These are phyloP conservation scores for Melitaea athalia DNA, from an alignment of 2,888 invertebrate genomes.

Conservation along the genomic window DNA sequence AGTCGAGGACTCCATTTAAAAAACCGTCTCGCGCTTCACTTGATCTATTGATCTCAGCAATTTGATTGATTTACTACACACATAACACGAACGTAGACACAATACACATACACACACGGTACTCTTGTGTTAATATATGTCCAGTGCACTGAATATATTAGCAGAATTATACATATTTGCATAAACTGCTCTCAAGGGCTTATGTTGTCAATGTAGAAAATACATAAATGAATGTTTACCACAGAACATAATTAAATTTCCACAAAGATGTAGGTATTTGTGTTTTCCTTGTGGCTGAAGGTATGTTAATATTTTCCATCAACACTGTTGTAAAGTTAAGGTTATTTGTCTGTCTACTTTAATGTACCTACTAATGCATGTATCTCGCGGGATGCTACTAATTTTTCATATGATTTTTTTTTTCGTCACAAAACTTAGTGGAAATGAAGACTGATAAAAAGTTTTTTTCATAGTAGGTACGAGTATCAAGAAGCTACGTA, in stretches of 20 bases:
- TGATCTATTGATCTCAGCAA: constrained; percentile 23
- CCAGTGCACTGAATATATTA: constrained; percentile 6
- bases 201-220: neutral
- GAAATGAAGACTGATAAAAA: too few relatives aligned
- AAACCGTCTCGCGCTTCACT: constrained; percentile 14
- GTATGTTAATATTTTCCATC: neutral
- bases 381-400: too few relatives aligned
- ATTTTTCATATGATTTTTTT: too few relatives aligned
- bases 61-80: neutral
- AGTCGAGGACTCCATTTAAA: neutral
- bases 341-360: too few relatives aligned
- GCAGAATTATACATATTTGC: neutral
- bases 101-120: neutral
- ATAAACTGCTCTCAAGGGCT: constrained; percentile 17
- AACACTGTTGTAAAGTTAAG: too few relatives aligned
- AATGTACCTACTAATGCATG: too few relatives aligned
- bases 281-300: neutral
- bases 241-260: constrained; percentile 1
- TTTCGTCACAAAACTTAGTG: too few relatives aligned
- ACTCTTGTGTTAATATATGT: constrained; percentile 10
- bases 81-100: too few relatives aligned
- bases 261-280: neutral
- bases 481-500: too few relatives aligned
- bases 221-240: neutral
- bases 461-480: too few relatives aligned